Evolutionary conservation across 2,113 vertebrate genomes (phyloP), one percentile per base, ranked within the genome.

Genomic region (Thunnus maccoyii): DNA sequence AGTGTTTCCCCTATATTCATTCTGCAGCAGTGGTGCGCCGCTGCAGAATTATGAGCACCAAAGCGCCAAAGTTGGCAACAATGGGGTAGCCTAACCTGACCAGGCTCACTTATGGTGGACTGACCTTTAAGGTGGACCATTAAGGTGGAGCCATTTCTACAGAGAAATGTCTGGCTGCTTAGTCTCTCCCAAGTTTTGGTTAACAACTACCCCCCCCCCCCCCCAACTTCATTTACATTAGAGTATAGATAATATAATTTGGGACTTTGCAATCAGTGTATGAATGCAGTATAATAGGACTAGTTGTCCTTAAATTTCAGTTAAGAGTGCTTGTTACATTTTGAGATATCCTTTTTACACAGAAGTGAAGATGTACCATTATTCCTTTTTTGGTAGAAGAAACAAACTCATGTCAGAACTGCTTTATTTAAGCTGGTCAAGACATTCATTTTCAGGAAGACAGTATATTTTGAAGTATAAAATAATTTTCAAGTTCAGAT

Each of bases 201-300:
- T 22, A 22, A 22, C 22, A 22, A 22, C 22, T 22, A 22, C 22
- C 22, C 22, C 22, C 22, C 22, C 22, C 22, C 22, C 22, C 22
- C 22, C 22, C 22, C 22, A 22, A 22, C 22, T 22, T 22, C 22
- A 22, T 22, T 22, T 22, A 22, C 22, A 22, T 22, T 1, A 70
- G 52, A 55, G 81, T 67, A 32, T 17, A 56, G 32, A 85, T 75
- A 80, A 85, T 51, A 55, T 22, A 22, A 22, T 22, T 22, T 22
- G 22, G 22, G 22, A 22, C 22, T 22, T 22, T 22, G 22, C 22
- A 22, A 22, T 22, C 22, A 58, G 62, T 61, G 60, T 73, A n/a
- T 52, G 50, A 69, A 73, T 27, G 64, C 50, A 60, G 68, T 57
- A 14, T 50, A 67, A 72, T 36, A 72, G 69, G 65, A 66, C 41